A percentile compares a stretch with the other conserved stretches of the same genome.
Evolutionary conservation across 1,140 invertebrate species (phyloP).

Genomic region (Wiebesia pumilae): DNA sequence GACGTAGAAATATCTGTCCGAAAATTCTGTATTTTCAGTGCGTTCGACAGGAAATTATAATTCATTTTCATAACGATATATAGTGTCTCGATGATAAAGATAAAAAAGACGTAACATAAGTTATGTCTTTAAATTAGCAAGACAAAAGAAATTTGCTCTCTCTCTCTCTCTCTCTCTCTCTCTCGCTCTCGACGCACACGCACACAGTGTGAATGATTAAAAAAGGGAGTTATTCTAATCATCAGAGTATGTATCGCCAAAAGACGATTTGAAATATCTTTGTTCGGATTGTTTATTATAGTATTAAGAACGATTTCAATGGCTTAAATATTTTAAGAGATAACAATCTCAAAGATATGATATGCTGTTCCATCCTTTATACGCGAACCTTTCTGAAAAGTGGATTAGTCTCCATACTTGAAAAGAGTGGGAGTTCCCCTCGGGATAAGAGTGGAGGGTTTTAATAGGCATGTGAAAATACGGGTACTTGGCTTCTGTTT

Average conservation of each 20-base stretch:
- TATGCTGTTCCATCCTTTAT: not conserved
- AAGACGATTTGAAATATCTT: not conserved
- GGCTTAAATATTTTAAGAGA: not conserved
- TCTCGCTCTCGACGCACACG: too few species aligned
- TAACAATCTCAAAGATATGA: not conserved
- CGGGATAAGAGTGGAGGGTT: not conserved
- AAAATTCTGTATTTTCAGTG: not conserved
- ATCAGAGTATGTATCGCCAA: not conserved
- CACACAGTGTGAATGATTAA: too few species aligned
- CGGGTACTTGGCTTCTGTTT: slow-evolving; percentile 8
- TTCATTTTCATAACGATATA: not conserved
- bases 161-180: too few species aligned
- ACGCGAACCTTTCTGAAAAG: not conserved
- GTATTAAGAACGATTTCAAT: not conserved
- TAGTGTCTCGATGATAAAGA: not conserved
- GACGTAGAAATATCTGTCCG: not conserved
- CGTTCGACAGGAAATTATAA: not conserved
- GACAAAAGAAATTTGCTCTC: too few species aligned
- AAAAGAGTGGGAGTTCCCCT: not conserved
- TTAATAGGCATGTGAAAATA: slow-evolving; percentile 21
- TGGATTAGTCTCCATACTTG: not conserved
- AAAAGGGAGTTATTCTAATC: not conserved
- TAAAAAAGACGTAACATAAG: not conserved
- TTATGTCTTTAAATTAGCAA: too few species aligned
- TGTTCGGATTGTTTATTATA: not conserved